phyloP scores from a whole-genome alignment of 2,888 invertebrate species.

The Epistrophella euchroma region DNA sequence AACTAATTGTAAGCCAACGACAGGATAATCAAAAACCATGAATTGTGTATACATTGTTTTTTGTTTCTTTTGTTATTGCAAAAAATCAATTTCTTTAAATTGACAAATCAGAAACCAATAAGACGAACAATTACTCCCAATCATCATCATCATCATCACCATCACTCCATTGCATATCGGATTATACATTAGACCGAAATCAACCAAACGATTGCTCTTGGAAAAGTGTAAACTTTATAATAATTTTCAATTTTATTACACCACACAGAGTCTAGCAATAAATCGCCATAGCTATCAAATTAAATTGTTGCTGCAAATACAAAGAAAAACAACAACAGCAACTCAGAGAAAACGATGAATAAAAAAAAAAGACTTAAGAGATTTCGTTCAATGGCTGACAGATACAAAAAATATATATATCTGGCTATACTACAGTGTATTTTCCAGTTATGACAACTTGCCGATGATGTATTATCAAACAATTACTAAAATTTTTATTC shows the following conservation, averaged over 20 bases:
- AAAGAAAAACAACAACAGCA: background rate
- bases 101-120: slow-evolving; percentile 23
- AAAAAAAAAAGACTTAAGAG: background rate
- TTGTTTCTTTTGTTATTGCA: background rate
- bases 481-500: slow-evolving; percentile 66
- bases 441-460: slow-evolving; percentile 66
- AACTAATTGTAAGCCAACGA: background rate
- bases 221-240: slow-evolving; percentile 24
- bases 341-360: background rate
- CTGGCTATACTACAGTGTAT: no score
- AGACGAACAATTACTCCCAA: slow-evolving; percentile 1
- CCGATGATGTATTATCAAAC: slow-evolving; percentile 75
- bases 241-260: slow-evolving; percentile 59
- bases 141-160: slow-evolving; percentile 46
- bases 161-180: slow-evolving; percentile 11
- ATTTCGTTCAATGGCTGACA: slow-evolving; percentile 4
- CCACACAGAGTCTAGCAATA: slow-evolving; percentile 46
- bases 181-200: background rate
- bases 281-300: slow-evolving; percentile 56
- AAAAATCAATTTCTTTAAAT: slow-evolving; percentile 55
- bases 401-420: background rate
- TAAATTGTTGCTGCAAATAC: slow-evolving; percentile 59
- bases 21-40: slow-evolving; percentile 5
- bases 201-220: background rate
- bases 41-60: slow-evolving; percentile 39